Base-by-base conservation (phyloP, 2,888 invertebrate species). In the Apamea anceps region DNA sequence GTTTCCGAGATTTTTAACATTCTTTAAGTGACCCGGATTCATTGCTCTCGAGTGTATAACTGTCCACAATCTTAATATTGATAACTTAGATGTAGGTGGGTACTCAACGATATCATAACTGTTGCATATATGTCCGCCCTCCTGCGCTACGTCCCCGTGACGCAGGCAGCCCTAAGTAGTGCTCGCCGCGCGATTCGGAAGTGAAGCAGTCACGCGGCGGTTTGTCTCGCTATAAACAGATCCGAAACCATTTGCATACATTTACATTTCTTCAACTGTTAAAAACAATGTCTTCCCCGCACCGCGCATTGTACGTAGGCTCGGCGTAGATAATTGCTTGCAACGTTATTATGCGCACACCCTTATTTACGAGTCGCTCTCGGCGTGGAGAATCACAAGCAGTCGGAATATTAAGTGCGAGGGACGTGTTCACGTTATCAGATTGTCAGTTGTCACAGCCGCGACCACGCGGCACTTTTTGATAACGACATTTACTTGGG, bases 231-330 rank as follows among this genome's bases (percentile, higher is more conserved):
- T 81, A 82, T 87, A 88, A 88, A 88, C 88, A 88, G 88, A 91
- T 90, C 88, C 85, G 12, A 86, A 32, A 78, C 81, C 82, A 92
- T 93, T 93, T 90, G 80, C 92, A 92, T 92, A 92, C 86, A 93
- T 94, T 93, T 92, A 91, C 92, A 94, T 92, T 92, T 90, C 92
- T 93, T 89, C 86, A 89, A 88, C 87, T 88, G 89, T 81, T 88
- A 81, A 79, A 87, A 86, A 85, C 89, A 87, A 84, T 81, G 87
- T 75, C 82, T 80, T 77, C 80, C 75, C 72, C 77, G 72, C 63
- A 63, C 45, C 15, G 37, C 5, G 15, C 65, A 54, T 51, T 2
- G 25, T 63, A 32, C 72, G 32, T 42, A 13, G 54, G n/a, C 57
- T 63, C 54, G 48, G 77, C 82, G 83, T 76, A 72, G 86, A 85